phyloP scores from a whole-genome alignment of 2,797 vertebrate genomes.

The Coracias cyanogaster region DNA sequence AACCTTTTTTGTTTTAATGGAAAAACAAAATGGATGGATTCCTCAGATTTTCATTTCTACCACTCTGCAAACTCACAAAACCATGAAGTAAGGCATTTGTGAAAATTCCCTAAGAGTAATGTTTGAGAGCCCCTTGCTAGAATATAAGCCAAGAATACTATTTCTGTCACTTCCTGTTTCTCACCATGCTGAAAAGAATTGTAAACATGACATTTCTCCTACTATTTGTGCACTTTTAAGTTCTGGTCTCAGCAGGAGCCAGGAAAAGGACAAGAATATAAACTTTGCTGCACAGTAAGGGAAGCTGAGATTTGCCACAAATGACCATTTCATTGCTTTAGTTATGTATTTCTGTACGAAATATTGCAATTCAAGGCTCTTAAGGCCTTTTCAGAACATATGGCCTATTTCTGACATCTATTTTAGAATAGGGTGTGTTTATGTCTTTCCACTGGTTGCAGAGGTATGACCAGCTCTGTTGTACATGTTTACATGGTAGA shows the following conservation, averaged over 20 bases:
- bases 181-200: not conserved
- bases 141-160: not conserved
- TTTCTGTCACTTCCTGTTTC: conserved; percentile 63
- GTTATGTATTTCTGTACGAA: not conserved
- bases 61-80: conserved; percentile 10
- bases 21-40: not conserved
- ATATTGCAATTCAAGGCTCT: not conserved
- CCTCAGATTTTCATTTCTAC: not conserved
- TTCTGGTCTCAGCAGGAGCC: conserved; percentile 17
- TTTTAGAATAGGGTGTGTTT: not conserved
- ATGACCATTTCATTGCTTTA: not conserved
- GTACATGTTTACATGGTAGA: not conserved
- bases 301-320: not conserved
- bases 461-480: not conserved
- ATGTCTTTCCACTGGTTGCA: not conserved
- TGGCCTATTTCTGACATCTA: not conserved
- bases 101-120: not conserved
- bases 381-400: not conserved
- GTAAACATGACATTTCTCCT: conserved; percentile 53
- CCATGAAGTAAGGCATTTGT: not conserved
- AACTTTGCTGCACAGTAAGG: not conserved
- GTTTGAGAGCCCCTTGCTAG: not conserved
- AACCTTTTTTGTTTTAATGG: not conserved
- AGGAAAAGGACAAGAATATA: conserved; percentile 1
- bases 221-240: not conserved